Percentiles rank a stretch among this genome's conserved stretches.
Evolutionary conservation across 2,888 invertebrate genomes (phyloP).

Genomic region (Ramazzottius varieornatus): DNA sequence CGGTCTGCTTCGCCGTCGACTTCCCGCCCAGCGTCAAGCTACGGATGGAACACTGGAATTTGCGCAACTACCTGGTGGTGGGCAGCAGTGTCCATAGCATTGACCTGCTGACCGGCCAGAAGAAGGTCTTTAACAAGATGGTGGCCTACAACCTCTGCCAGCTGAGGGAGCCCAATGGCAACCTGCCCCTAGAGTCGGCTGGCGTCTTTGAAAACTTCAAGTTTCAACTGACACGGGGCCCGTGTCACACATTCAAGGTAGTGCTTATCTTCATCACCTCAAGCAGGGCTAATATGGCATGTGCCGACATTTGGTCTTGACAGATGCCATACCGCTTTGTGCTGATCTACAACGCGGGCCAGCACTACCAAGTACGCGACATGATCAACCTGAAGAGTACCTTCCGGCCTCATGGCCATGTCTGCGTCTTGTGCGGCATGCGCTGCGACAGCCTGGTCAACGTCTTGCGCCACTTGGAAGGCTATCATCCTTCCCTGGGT

Average conservation of each 20-base stretch:
- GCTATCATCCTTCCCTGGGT: background rate
- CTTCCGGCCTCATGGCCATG: background rate
- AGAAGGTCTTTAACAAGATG: background rate
- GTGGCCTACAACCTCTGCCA: background rate
- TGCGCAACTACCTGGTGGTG: background rate
- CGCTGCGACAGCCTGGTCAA: conserved; percentile 1
- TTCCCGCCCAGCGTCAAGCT: background rate
- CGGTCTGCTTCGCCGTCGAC: too few species aligned
- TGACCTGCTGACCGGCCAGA: background rate
- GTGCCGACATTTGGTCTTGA: background rate
- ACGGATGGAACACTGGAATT: background rate
- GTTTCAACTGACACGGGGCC: background rate
- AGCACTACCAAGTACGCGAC: background rate
- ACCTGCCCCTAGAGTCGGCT: background rate
- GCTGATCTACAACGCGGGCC: background rate
- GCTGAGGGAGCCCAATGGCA: background rate
- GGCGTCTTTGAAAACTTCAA: background rate
- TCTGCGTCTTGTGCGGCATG: background rate
- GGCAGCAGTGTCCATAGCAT: too few species aligned
- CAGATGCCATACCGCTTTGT: background rate
- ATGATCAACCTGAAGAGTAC: background rate
- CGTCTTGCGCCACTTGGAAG: background rate
- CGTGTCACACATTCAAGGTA: background rate
- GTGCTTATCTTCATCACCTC: background rate
- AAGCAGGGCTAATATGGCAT: background rate